Evolutionary conservation across 2,797 vertebrate species (phyloP).

Genomic region (Coilia nasus): DNA sequence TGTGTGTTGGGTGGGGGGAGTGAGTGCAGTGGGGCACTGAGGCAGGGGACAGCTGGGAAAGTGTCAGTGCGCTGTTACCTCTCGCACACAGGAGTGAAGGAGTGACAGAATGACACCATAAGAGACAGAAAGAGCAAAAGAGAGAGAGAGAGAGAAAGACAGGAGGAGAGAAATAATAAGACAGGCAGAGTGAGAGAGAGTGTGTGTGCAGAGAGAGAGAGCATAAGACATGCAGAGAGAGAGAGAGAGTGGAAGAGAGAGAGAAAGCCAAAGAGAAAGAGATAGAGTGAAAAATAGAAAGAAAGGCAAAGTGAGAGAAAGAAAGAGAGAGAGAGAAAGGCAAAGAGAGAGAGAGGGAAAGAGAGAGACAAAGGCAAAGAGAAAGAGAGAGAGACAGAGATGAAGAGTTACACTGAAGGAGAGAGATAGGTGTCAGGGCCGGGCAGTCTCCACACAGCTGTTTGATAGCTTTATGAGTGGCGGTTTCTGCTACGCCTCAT

Average conservation of each 20-base stretch:
- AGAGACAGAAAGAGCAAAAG: background rate
- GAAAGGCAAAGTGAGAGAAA: background rate
- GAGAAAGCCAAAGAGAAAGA: background rate
- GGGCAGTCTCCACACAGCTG: background rate
- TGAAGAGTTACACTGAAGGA: background rate
- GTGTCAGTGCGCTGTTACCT: background rate
- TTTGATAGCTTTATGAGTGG: slow-evolving; percentile 46
- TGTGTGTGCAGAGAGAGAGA: background rate
- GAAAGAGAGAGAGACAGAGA: background rate
- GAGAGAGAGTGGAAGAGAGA: slow-evolving; percentile 13
- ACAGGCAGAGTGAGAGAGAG: background rate
- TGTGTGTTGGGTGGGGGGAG: background rate
- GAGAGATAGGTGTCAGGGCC: slow-evolving; percentile 31
- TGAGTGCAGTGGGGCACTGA: no score
- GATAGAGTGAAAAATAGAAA: background rate
- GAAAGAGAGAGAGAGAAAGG: background rate
- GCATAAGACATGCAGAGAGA: background rate
- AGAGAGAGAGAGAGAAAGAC: background rate
- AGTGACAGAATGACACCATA: slow-evolving; percentile 26
- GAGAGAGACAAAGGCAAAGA: background rate
- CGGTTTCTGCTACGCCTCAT: slow-evolving; percentile 60
- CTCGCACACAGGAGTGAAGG: slow-evolving; percentile 21
- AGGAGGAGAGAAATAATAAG: background rate
- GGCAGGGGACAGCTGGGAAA: background rate
- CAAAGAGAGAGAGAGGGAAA: background rate